A percentile compares a stretch with the other conserved stretches of the same genome.
Conservation (phyloP, 2,797 vertebrate genomes). For the Poeciliopsis gracilis region DNA sequence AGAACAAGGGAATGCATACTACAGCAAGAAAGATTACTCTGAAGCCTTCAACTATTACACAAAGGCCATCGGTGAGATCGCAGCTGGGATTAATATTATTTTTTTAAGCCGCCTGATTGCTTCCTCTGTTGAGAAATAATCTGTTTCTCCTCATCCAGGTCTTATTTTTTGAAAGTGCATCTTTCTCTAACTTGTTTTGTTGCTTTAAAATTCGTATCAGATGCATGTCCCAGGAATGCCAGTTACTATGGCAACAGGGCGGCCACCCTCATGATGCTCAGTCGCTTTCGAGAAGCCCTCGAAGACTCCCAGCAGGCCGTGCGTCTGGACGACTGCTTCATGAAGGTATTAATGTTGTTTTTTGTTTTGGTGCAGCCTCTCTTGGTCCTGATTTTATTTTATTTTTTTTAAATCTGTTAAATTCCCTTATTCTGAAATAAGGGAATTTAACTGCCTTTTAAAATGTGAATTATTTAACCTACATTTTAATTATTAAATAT, state of each 20-base stretch:
- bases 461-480: background rate
- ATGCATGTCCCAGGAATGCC: slow-evolving; percentile 88
- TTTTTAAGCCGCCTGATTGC: background rate
- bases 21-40: slow-evolving; percentile 93
- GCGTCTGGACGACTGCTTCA: slow-evolving; percentile 91
- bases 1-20: slow-evolving; percentile 93
- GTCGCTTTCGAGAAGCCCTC: slow-evolving; percentile 88
- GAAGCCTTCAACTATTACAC: slow-evolving; percentile 96
- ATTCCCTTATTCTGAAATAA: no score
- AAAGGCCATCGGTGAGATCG: slow-evolving; percentile 92
- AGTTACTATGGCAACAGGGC: slow-evolving; percentile 97
- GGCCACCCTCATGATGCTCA: slow-evolving; percentile 95
- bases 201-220: slow-evolving; percentile 62
- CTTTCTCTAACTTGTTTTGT: slow-evolving; percentile 2
- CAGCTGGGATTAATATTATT: slow-evolving; percentile 1
- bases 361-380: background rate
- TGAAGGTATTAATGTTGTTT: slow-evolving; percentile 81
- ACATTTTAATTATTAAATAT: background rate
- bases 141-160: background rate
- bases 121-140: slow-evolving; percentile 6
- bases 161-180: background rate
- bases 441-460: background rate
- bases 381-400: background rate
- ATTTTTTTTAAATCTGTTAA: no score
- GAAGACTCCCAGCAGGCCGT: slow-evolving; percentile 95